phyloP scores from a whole-genome alignment of 2,113 vertebrate genomes.

The Arothron firmamentum region DNA sequence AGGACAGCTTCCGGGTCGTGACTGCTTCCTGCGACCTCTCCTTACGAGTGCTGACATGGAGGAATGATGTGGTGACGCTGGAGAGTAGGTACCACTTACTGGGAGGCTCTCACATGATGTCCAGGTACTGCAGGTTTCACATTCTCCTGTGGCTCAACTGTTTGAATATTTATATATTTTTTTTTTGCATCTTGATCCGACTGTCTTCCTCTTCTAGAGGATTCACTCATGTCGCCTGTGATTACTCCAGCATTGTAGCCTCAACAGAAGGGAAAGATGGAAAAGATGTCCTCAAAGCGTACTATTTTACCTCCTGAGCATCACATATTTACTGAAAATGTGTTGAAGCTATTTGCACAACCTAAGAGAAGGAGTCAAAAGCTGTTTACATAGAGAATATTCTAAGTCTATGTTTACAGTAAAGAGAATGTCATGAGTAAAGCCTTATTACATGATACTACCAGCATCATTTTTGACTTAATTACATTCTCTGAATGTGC shows the following conservation, averaged over 20 bases:
- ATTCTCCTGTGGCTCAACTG: background rate
- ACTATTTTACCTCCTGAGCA: constrained; percentile 67
- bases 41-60: constrained; percentile 68
- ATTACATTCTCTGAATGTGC: background rate
- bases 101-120: constrained; percentile 72
- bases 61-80: constrained; percentile 57
- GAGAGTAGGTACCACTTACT: constrained; percentile 73
- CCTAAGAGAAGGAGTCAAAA: constrained; percentile 4
- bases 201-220: constrained; percentile 49
- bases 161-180: background rate
- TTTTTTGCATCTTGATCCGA: background rate
- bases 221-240: constrained; percentile 71
- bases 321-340: background rate
- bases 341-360: constrained; percentile 6
- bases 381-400: background rate
- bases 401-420: constrained; percentile 27
- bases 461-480: background rate
- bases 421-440: constrained; percentile 25
- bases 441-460: constrained; percentile 19
- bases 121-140: constrained; percentile 62
- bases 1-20: constrained; percentile 73
- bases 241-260: constrained; percentile 75
- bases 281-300: constrained; percentile 73
- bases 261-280: constrained; percentile 64
- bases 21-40: constrained; percentile 78